Evolutionary conservation across 1,140 invertebrate species (phyloP).

Genomic region (Neuroterus valhalla): DNA sequence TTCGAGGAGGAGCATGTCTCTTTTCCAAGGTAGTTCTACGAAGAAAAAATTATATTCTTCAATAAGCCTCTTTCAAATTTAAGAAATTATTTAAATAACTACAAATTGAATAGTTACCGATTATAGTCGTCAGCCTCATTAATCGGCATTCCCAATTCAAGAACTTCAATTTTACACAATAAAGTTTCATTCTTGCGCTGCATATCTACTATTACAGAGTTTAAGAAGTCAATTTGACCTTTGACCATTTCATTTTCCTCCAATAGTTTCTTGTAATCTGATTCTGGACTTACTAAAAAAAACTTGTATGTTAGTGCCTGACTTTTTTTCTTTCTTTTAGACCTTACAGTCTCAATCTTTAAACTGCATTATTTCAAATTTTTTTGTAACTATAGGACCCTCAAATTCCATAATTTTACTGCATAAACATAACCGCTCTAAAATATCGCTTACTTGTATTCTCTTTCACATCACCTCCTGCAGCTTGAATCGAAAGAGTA

Average conservation of each 20-base stretch:
- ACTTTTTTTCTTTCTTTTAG: no score
- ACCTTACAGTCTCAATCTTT: no score
- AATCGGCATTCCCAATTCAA: conserved; percentile 82
- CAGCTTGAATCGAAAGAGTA: conserved; percentile 31
- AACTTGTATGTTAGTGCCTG: neutral
- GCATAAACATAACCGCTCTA: no score
- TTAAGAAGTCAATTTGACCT: conserved; percentile 92
- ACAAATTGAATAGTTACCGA: conserved; percentile 68
- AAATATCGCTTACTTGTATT: conserved; percentile 20
- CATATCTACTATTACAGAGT: conserved; percentile 97
- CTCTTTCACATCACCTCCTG: conserved; percentile 39
- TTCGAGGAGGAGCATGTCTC: conserved; percentile 80
- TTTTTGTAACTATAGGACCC: no score
- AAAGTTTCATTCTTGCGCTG: conserved; percentile 93
- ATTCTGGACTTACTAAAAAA: neutral
- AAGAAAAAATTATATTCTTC: conserved; percentile 41
- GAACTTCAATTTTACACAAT: conserved; percentile 84
- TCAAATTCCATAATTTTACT: no score
- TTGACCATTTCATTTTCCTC: conserved; percentile 82
- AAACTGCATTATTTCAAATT: no score
- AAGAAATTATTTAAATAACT: neutral
- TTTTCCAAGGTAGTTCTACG: conserved; percentile 67
- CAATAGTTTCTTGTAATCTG: conserved; percentile 65
- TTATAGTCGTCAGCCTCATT: conserved; percentile 78
- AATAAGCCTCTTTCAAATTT: conserved; percentile 11